Conservation (phyloP, 2,113 vertebrate species). For the Patagioenas fasciata region DNA sequence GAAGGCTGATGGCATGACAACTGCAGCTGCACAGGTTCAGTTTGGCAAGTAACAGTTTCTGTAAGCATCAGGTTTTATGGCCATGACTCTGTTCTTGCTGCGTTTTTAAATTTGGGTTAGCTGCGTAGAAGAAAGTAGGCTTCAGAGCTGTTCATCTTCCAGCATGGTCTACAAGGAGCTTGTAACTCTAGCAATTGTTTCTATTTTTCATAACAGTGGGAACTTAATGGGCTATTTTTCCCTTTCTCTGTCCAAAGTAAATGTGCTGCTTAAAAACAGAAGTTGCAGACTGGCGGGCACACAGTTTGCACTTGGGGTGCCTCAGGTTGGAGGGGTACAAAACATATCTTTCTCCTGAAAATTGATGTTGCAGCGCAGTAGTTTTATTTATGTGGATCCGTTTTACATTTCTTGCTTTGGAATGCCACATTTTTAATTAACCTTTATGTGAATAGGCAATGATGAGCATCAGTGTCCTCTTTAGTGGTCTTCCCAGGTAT, state of each 20-base stretch:
- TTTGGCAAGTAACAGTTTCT: background rate
- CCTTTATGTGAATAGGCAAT: background rate
- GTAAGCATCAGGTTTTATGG: constrained; percentile 25
- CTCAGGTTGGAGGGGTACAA: background rate
- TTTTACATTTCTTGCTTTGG: background rate
- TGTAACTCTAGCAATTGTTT: constrained; percentile 65
- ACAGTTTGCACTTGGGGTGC: background rate
- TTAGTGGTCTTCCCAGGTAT: background rate
- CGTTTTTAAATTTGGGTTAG: background rate
- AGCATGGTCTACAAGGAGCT: background rate
- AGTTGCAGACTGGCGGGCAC: background rate
- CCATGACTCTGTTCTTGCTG: background rate
- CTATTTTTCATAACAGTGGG: constrained; percentile 59
- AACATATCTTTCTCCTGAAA: background rate
- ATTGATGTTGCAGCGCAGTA: background rate
- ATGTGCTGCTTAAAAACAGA: constrained; percentile 43
- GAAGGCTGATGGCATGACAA: background rate
- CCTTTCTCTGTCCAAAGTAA: constrained; percentile 35
- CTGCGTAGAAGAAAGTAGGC: background rate
- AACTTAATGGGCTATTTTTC: constrained; percentile 27
- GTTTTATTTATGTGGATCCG: background rate
- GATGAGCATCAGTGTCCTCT: background rate
- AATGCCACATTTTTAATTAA: background rate
- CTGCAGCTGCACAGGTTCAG: background rate
- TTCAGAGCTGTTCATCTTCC: constrained; percentile 30